phyloP scores from a whole-genome alignment of 2,113 vertebrate genomes.

The Barbus barbus region DNA sequence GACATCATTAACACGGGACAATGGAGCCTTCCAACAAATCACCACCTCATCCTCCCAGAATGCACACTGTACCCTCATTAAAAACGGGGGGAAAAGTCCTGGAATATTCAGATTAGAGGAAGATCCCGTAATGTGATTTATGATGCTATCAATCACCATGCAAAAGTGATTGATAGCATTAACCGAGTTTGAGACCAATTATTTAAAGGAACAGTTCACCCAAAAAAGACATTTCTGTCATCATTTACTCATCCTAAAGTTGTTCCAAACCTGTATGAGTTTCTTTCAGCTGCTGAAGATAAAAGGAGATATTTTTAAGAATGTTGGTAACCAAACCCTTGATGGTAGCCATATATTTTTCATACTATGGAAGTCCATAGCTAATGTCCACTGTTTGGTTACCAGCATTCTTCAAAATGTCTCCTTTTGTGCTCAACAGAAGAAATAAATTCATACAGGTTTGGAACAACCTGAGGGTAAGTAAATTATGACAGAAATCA shows the following conservation, averaged over 20 bases:
- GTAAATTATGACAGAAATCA: not conserved
- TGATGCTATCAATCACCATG: slow-evolving; percentile 6
- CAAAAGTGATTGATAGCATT: too few species aligned
- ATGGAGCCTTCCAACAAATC: slow-evolving; percentile 58
- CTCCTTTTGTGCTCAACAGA: not conserved
- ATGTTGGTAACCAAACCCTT: too few species aligned
- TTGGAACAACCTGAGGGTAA: not conserved
- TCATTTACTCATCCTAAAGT: not conserved
- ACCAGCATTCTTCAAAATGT: too few species aligned
- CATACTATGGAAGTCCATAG: too few species aligned
- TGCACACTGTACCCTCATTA: slow-evolving; percentile 24
- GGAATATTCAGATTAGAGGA: slow-evolving; percentile 51
- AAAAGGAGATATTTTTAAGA: too few species aligned
- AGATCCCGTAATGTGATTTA: slow-evolving; percentile 42
- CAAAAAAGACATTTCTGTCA: not conserved
- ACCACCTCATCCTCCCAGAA: slow-evolving; percentile 61
- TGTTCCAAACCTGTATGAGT: not conserved
- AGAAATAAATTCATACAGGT: not conserved
- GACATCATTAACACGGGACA: slow-evolving; percentile 79
- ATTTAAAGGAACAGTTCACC: not conserved
- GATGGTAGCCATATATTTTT: too few species aligned
- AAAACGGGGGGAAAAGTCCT: not conserved
- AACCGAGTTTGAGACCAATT: too few species aligned
- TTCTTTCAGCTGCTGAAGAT: not conserved
- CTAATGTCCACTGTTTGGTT: too few species aligned